These are phyloP conservation scores for Folsomia candida DNA, from an alignment of 2,888 invertebrate genomes.

Conservation along the genomic window DNA sequence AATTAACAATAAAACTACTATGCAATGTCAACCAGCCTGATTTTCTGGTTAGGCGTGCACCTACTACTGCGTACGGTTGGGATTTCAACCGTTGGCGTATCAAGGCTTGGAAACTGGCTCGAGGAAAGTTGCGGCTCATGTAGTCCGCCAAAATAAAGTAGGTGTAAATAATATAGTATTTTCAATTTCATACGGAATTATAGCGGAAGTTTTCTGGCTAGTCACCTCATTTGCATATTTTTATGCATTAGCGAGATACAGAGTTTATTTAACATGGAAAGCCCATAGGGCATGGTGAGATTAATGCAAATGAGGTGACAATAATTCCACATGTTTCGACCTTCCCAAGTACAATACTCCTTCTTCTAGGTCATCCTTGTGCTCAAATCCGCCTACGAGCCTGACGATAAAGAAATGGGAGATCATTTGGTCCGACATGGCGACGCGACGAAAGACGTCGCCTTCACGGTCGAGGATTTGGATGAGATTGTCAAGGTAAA, in stretches of 20 bases:
- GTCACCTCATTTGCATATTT: too few relatives aligned
- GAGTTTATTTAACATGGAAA: too few relatives aligned
- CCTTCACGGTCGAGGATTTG: slow-evolving; percentile 90
- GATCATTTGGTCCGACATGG: slow-evolving; percentile 84
- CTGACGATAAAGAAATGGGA: slow-evolving; percentile 72
- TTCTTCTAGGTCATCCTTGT: slow-evolving; percentile 91
- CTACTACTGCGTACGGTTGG: slow-evolving; percentile 85
- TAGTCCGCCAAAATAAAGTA: slow-evolving; percentile 85
- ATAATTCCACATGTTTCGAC: slow-evolving; percentile 54
- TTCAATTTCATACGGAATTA: too few relatives aligned
- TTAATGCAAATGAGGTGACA: too few relatives aligned
- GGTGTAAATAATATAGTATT: too few relatives aligned
- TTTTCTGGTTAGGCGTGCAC: slow-evolving; percentile 77
- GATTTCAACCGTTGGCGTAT: slow-evolving; percentile 89
- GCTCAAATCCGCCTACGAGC: slow-evolving; percentile 85
- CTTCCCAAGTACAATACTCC: too few relatives aligned
- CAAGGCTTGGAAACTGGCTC: slow-evolving; percentile 93
- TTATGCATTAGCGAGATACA: too few relatives aligned
- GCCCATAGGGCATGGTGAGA: too few relatives aligned
- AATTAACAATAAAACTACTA: too few relatives aligned
- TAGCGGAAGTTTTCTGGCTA: too few relatives aligned
- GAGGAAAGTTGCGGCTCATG: slow-evolving; percentile 79
- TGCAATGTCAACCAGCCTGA: too few relatives aligned
- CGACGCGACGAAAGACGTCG: slow-evolving; percentile 94
- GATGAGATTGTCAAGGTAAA: slow-evolving; percentile 75